Conservation (phyloP, 2,113 vertebrate genomes). For the Calidris pugnax region DNA sequence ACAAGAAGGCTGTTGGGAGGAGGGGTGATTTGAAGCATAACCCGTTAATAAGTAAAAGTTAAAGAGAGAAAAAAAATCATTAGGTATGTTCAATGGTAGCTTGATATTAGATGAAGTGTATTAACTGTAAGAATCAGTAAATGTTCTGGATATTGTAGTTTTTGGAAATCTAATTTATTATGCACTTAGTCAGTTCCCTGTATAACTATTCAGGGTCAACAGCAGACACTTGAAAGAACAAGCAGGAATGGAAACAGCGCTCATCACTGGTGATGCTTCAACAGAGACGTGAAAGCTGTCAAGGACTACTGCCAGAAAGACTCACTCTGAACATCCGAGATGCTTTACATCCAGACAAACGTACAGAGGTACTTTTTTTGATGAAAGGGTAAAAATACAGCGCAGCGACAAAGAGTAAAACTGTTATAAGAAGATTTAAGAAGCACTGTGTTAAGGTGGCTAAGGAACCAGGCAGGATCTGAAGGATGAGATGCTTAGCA, state of each 20-base stretch:
- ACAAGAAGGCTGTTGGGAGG: neutral
- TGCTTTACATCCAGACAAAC: neutral
- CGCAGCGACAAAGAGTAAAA: neutral
- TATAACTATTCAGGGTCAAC: neutral
- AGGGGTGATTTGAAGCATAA: neutral
- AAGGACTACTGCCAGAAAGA: neutral
- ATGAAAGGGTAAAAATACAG: neutral
- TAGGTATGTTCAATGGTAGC: neutral
- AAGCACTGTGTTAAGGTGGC: neutral
- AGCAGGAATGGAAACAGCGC: neutral
- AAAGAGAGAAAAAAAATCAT: neutral
- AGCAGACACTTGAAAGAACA: neutral
- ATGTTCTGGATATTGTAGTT: neutral
- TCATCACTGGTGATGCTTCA: neutral
- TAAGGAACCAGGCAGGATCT: neutral
- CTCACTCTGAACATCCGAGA: neutral
- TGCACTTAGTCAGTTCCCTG: neutral
- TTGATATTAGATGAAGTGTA: neutral
- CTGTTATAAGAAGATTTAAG: neutral
- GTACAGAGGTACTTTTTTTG: neutral
- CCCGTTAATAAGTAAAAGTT: neutral
- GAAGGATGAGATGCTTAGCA: slow-evolving; percentile 2
- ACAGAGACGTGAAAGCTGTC: accelerated
- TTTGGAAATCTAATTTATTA: neutral
- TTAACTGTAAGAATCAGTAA: neutral